Evolutionary conservation across 2,113 vertebrate genomes (phyloP).

Genomic region (Tragelaphus imberbis): DNA sequence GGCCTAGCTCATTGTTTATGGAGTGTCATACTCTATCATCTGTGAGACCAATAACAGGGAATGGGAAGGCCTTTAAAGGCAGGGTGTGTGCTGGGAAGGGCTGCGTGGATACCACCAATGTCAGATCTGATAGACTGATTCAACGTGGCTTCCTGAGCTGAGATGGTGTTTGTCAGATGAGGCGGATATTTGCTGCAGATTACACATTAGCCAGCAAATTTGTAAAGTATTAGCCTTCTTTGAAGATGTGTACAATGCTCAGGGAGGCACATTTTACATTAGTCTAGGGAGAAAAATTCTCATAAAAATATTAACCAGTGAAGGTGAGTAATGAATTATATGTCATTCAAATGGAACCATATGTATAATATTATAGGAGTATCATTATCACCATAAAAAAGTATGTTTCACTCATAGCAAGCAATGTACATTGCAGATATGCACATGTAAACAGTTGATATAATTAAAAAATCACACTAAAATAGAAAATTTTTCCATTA

Average conservation of each 20-base stretch:
- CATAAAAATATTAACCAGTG: conserved; percentile 46
- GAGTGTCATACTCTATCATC: conserved; percentile 97
- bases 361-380: conserved; percentile 4
- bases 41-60: conserved; percentile 90
- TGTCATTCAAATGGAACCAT: conserved; percentile 50
- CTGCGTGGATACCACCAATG: conserved; percentile 86
- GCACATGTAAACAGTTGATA: neutral
- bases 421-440: neutral
- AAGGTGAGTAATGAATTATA: conserved; percentile 34
- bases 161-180: conserved; percentile 81
- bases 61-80: conserved; percentile 91
- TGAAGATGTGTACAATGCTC: conserved; percentile 55
- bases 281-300: neutral
- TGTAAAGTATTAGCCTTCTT: conserved; percentile 65
- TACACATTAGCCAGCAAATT: conserved; percentile 82
- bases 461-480: conserved; percentile 54
- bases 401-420: neutral
- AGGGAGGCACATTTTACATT: conserved; percentile 43
- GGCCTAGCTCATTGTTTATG: conserved; percentile 95
- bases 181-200: conserved; percentile 80
- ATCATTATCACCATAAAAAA: conserved; percentile 22
- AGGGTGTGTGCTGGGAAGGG: conserved; percentile 82
- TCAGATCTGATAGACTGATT: conserved; percentile 90
- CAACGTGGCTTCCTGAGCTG: conserved; percentile 85
- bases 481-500: conserved; percentile 51